These are phyloP conservation scores for Butastur rufipennis DNA, from an alignment of 2,113 vertebrate genomes.

Conservation along the genomic window DNA sequence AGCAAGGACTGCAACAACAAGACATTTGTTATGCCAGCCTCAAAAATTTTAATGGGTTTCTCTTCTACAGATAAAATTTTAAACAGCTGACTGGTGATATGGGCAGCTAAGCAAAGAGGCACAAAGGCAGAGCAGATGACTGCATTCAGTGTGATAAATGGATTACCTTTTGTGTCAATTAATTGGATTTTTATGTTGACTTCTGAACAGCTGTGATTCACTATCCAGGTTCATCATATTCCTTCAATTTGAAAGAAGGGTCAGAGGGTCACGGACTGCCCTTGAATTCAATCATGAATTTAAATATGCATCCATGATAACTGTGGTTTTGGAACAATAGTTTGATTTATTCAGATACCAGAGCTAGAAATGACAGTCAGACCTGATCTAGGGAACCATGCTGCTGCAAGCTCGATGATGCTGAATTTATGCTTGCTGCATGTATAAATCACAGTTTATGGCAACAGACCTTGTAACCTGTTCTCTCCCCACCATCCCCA, in stretches of 20 bases:
- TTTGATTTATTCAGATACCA: neutral
- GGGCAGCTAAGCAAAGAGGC: neutral
- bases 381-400: neutral
- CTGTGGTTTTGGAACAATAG: neutral
- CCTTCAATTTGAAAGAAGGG: neutral
- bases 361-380: neutral
- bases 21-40: neutral
- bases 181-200: neutral
- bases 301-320: neutral
- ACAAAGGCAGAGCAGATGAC: neutral
- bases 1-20: neutral
- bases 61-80: neutral
- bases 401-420: neutral
- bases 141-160: neutral
- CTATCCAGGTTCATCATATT: neutral
- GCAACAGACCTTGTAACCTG: neutral
- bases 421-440: neutral
- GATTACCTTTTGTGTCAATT: neutral
- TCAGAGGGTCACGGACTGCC: neutral
- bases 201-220: neutral
- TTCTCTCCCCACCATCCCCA: neutral
- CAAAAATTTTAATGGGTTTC: neutral
- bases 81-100: neutral
- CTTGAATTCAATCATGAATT: neutral
- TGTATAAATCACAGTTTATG: neutral